A percentile compares a stretch with the other conserved stretches of the same genome.
Evolutionary conservation across 2,888 invertebrate species (phyloP).

Genomic region (Drosophila multiciliata): DNA sequence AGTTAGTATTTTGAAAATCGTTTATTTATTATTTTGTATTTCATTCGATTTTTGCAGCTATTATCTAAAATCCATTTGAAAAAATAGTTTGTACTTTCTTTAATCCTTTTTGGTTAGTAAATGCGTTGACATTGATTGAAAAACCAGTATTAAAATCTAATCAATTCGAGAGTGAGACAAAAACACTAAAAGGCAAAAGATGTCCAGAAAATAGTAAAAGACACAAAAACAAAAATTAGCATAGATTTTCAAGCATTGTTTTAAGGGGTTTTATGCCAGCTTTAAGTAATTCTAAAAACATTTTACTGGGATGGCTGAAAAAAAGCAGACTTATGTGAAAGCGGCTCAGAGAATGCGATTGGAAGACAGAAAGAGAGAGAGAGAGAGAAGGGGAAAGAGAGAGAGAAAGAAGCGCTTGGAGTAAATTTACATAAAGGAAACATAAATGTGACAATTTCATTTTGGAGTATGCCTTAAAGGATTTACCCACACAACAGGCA

Average conservation of each 20-base stretch:
- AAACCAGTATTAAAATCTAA: neutral
- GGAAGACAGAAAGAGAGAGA: constrained; percentile 13
- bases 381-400: constrained; percentile 6
- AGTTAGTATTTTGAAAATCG: neutral
- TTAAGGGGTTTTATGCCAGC: constrained; percentile 16
- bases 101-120: neutral
- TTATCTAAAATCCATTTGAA: neutral
- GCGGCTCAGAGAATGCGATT: neutral
- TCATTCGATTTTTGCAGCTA: neutral
- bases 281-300: constrained; percentile 22
- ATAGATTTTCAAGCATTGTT: constrained; percentile 36
- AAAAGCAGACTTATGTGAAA: constrained; percentile 37
- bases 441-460: constrained; percentile 78
- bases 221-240: constrained; percentile 14
- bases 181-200: constrained; percentile 1
- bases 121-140: neutral
- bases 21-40: neutral
- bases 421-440: constrained; percentile 74
- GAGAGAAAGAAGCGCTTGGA: constrained; percentile 13
- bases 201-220: neutral
- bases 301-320: constrained; percentile 19
- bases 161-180: constrained; percentile 3
- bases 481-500: constrained; percentile 56
- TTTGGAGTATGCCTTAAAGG: constrained; percentile 72
- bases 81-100: neutral